Evolutionary conservation across 2,888 invertebrate genomes (phyloP), one percentile per base, ranked within the genome.

Genomic region (Hylaea fasciaria): DNA sequence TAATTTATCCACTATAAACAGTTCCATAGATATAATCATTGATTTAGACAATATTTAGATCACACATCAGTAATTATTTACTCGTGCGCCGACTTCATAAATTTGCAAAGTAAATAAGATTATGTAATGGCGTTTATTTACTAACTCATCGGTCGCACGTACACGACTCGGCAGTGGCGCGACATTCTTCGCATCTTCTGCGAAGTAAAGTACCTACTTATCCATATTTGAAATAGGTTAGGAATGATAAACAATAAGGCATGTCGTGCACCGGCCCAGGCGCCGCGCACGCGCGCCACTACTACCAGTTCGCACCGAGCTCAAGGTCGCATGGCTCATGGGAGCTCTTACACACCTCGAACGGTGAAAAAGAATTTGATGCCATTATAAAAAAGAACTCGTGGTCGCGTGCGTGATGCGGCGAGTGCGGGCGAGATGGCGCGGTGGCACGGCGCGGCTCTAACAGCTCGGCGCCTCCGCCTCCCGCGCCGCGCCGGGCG

Each of bases 401-500:
- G 40, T 17, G 43, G 32, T 50, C 7, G 41, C 52, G 39, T 52
- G 68, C 65, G 62, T 57, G 61, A 13, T 37, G 14, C 12, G 65
- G 53, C 75, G 73, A 77, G 76, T 70, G 76, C 71, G 78, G 78
- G 74, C 78, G 85, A 85, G 83, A 78, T 73, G 72, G 71, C 67
- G 79, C 81, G 85, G 82, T 82, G 85, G 82, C 79, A 85, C 85
- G 83, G 82, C 85, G 83, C 80, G 50, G 82, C 81, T 84, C 79
- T 86, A 88, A 86, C 86, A 84, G 85, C 77, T 78, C 77, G 77
- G 80, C 77, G 65, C 70, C 68, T 57, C 71, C 64, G 61, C 67
- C 72, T 71, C 66, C 73, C 69, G 71, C 80, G 80, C 75, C 80
- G 76, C 77, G 73, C 65, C 72, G 73, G 78, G 72, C 80, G 76